Base-by-base conservation (phyloP, 2,113 vertebrate species). In the Nothoprocta pentlandii region DNA sequence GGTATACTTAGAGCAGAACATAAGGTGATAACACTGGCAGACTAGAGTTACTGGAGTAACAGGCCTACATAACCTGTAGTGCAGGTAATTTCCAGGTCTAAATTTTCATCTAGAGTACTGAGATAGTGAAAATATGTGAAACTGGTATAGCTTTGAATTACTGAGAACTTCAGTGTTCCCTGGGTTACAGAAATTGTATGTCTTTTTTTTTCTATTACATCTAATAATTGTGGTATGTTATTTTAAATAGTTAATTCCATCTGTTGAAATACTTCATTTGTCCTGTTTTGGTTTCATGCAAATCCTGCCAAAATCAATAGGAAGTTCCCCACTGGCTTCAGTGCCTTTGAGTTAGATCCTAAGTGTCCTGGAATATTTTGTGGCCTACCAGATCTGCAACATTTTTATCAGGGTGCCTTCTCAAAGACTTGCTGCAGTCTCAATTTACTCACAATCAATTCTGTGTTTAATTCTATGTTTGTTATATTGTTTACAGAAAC, bases 401-500 rank as follows among this genome's bases (percentile, higher is more conserved):
- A 16, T 12, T 80, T 81, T 80, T 90, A 34, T 5, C 56, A 13
- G 6, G 64, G 12, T 62, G 25, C 22, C 30, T 88, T 87, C 47
- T 39, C 59, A 75, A 81, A 82, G 15, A 5, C 20, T 46, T 1
- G 1, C 23, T 75, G 47, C 64, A 26, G 20, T 90, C 44, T 51
- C 5, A 56, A 3, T 80, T 80, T 70, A 54, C 51, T 79, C 12
- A 36, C 25, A 76, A 19, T 42, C 9, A 34, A 10, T 6, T 80
- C 80, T 70, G 11, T 82, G n/a, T 83, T 91, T 85, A 36, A 90
- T 85, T 92, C 73, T 13, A 46, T 25, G 47, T 93, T 68, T 79
- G 1, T 25, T 66, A 2, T 74, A 74, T 41, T 16, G 8, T 64
- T 49, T 64, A 53, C 23, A 49, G 22, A 58, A 34, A 44, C 36